Conservation (phyloP, 2,797 vertebrate species). For the Leucoraja ocellata region DNA sequence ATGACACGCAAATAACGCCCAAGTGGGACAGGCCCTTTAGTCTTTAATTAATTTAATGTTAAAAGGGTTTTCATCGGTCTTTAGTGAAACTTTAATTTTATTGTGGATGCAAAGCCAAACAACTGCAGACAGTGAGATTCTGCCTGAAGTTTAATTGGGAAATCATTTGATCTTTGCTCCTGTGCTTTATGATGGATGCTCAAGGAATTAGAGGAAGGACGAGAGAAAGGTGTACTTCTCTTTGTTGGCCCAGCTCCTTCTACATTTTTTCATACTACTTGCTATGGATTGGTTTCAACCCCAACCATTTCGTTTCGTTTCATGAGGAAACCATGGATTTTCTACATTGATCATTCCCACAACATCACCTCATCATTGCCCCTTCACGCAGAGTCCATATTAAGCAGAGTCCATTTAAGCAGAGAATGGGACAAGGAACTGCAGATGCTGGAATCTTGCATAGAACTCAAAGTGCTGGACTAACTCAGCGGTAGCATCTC, state of each 20-base stretch:
- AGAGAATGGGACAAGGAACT: no score
- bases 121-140: neutral
- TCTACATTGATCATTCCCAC: neutral
- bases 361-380: no score
- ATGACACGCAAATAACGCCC: no score
- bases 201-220: neutral
- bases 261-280: neutral
- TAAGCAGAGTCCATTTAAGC: no score
- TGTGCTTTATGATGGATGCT: neutral
- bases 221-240: neutral
- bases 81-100: neutral
- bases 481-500: no score
- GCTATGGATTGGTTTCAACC: neutral
- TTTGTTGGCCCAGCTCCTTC: neutral
- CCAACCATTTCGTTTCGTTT: neutral
- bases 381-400: no score
- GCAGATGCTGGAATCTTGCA: no score
- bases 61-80: neutral
- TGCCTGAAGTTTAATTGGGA: neutral
- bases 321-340: neutral
- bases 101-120: neutral
- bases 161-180: conserved; percentile 20
- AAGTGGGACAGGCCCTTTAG: no score
- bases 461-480: no score
- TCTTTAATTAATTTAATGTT: neutral